Base-by-base conservation (phyloP, 2,797 vertebrate species). In the Lutjanus campechanus region DNA sequence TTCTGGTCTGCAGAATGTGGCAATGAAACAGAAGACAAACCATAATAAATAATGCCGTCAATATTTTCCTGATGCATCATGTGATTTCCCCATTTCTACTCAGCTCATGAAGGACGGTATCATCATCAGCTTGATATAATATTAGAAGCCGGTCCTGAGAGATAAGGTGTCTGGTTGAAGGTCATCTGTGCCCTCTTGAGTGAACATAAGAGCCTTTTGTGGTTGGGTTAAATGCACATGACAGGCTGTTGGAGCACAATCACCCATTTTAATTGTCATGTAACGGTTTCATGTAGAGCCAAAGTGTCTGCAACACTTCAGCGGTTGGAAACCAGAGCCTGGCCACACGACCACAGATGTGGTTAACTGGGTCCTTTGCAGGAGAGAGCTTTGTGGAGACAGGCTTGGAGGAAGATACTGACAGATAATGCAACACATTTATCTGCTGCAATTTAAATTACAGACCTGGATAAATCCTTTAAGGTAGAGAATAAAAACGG, bases 171-270 rank as follows among this genome's bases (percentile, higher is more conserved):
- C 93, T 69, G 84, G 50, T 54, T 93, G 94, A 95, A 94, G 94
- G 94, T 95, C 93, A 93, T 82, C 88, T 13, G 71, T 60, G 77
- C 82, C 83, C 90, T 90, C 88, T 75, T 67, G 88, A 90, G 92
- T 90, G 91, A 93, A 93, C 93, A 91, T 90, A 90, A 93, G 93
- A 95, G 92, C 91, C 86, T 89, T 92, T 91, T 94, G 95, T 92
- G 94, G 94, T 95, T 25, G 91, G 90, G 90, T 92, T 94, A 93
- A 94, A 95, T 94, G 93, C 86, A 92, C 88, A 86, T 85, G 93
- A 93, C 93, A 93, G 92, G 85, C 92, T 90, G 90, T 89, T 87
- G 89, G 85, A 89, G 88, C 85, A 76, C 74, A 81, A 84, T 86
- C 91, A 67, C 72, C 89, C 87, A 75, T 92, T 91, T 92, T 92